Percentiles rank a stretch among this genome's conserved stretches.
Evolutionary conservation across 1,140 invertebrate genomes (phyloP).

Genomic region (Idris sp.): DNA sequence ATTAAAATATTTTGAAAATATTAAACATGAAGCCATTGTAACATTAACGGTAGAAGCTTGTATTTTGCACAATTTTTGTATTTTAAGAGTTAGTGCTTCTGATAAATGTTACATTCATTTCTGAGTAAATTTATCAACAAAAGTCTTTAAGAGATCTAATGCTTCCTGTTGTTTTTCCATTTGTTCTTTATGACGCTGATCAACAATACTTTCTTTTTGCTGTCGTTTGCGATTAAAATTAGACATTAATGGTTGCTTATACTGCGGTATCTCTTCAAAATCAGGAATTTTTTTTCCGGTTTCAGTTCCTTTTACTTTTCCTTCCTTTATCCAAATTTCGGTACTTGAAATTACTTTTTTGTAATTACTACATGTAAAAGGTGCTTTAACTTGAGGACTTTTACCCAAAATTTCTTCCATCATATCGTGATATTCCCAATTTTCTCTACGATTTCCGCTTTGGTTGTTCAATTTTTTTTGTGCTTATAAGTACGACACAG

Average conservation of each 20-base stretch:
- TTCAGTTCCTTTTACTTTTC: no score
- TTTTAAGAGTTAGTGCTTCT: no score
- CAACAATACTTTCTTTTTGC: slow-evolving; percentile 10
- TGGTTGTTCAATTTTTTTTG: slow-evolving; percentile 5
- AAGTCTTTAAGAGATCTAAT: no score
- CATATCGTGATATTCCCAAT: slow-evolving; percentile 11
- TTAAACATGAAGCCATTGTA: no score
- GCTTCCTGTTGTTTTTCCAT: slow-evolving; percentile 19
- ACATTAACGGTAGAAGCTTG: no score
- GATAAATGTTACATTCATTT: no score
- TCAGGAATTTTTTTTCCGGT: no score
- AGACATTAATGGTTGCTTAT: slow-evolving; percentile 5
- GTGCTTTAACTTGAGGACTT: slow-evolving; percentile 19
- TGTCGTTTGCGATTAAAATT: slow-evolving; percentile 4
- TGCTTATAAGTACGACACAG: slow-evolving; percentile 10
- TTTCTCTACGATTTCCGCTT: slow-evolving; percentile 14
- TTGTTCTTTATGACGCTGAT: slow-evolving; percentile 10
- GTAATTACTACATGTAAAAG: slow-evolving; percentile 13
- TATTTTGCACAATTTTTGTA: no score
- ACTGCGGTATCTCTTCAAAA: background rate
- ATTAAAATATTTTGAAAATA: no score
- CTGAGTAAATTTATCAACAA: no score
- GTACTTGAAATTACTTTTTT: slow-evolving; percentile 14
- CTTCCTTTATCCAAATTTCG: background rate
- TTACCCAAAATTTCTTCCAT: slow-evolving; percentile 28